These are phyloP conservation scores for Eulithis testata DNA, from an alignment of 2,888 invertebrate species.

Conservation along the genomic window DNA sequence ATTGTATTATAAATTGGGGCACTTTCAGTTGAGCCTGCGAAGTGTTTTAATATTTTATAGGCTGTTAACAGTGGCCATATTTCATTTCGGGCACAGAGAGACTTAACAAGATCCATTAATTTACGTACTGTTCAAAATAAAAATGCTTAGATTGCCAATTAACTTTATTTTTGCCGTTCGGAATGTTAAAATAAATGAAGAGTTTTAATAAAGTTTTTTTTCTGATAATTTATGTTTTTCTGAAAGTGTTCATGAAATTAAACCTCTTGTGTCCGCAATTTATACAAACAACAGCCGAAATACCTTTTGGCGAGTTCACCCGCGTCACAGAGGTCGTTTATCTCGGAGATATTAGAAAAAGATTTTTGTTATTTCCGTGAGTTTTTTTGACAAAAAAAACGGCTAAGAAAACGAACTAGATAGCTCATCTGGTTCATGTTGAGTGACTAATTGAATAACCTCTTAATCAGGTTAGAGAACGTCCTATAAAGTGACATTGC, in stretches of 20 bases:
- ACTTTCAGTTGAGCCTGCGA: slow-evolving; percentile 36
- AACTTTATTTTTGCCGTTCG: slow-evolving; percentile 36
- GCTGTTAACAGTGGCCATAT: slow-evolving; percentile 40
- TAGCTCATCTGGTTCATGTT: too few relatives aligned
- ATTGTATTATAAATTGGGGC: slow-evolving; percentile 34
- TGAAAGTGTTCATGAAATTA: not conserved
- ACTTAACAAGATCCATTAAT: slow-evolving; percentile 41
- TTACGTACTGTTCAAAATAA: slow-evolving; percentile 39
- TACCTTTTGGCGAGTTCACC: too few relatives aligned
- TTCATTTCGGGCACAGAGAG: slow-evolving; percentile 39
- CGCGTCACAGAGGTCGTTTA: too few relatives aligned
- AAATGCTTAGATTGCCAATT: slow-evolving; percentile 43
- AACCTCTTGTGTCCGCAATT: not conserved
- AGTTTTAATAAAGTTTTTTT: not conserved
- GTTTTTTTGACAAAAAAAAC: too few relatives aligned
- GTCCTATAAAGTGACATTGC: too few relatives aligned
- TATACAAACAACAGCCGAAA: too few relatives aligned
- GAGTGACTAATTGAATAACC: too few relatives aligned
- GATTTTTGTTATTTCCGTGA: too few relatives aligned
- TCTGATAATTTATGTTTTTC: not conserved
- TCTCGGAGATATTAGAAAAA: too few relatives aligned
- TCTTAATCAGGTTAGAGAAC: too few relatives aligned
- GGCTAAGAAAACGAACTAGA: too few relatives aligned
- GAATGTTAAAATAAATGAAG: slow-evolving; percentile 24
- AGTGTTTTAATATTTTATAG: slow-evolving; percentile 44